Base-by-base conservation (phyloP, 2,797 vertebrate genomes). In the Pagetopsis macropterus region DNA sequence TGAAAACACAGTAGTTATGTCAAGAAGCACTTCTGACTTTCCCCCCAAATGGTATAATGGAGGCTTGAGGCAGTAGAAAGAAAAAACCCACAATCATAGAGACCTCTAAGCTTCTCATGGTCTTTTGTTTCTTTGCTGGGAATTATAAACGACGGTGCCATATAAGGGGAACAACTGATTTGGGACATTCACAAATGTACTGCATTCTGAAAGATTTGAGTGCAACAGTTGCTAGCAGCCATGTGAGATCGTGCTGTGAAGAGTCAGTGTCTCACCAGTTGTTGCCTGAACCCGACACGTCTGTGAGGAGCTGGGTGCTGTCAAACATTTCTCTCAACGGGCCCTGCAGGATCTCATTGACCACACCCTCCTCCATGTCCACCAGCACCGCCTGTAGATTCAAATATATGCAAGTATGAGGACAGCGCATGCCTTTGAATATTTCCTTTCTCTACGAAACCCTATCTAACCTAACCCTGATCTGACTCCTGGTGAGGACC, bases 321-420 rank as follows among this genome's bases (percentile, higher is more conserved):
- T 98, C 97, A 84, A 99, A 99, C 50, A 98, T 93, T 31, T 98
- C 97, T 81, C 95, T 93, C 87, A 99, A 80, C 0, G 97, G 96
- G 50, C 98, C 97, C 82, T 98, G 96, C 9, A 98, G 94, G 83
- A 99, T 95, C 94, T 97, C 94, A 81, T 96, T 97, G 65, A 99
- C 95, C 64, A 99, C 98, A 1, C 97, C 97, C 92, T 99, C 97
- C 84, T 99, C 98, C 98, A 98, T 99, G 87, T 99, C 98, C 90
- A 99, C 95, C 90, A 99, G 90, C 44, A 99, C 94, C 0, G 97
- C 98, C 98, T 99, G 88, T 17, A 54, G 52, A 73, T 64, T 59
- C 65, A 74, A 65, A 82, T 55, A 81, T 69, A 58, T 8, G 3
- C 33, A 6, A 76, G 40, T 55, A 19, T 75, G 54, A 43, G 45